Percentiles rank a stretch among this genome's conserved stretches.
Conservation (phyloP, 2,797 vertebrate genomes). For the Hoplostethus atlanticus region DNA sequence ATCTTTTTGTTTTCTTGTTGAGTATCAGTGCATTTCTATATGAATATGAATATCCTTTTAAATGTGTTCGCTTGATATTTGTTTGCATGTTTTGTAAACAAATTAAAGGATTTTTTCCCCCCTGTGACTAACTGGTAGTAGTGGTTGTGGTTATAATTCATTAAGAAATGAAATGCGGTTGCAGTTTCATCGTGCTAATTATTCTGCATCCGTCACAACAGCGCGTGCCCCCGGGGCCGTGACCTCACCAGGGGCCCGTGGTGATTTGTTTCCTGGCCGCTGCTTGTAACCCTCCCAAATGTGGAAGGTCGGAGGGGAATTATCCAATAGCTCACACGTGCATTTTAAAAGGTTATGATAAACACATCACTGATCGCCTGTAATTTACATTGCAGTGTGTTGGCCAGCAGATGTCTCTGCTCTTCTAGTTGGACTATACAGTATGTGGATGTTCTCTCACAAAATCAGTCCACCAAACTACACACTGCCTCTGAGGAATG, state of each 20-base stretch:
- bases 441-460: neutral
- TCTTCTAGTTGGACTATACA: neutral
- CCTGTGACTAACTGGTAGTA: constrained; percentile 22
- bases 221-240: neutral
- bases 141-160: neutral
- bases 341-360: neutral
- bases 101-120: constrained; percentile 43
- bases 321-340: neutral
- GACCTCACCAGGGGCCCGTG: neutral
- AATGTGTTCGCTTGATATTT: constrained; percentile 44
- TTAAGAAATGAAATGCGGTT: neutral
- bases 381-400: neutral
- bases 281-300: too few relatives aligned
- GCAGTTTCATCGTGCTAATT: neutral
- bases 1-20: neutral
- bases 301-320: too few relatives aligned
- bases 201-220: neutral
- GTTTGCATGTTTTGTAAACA: constrained; percentile 61
- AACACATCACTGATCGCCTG: neutral
- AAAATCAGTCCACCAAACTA: neutral
- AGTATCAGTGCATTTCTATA: constrained; percentile 34
- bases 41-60: constrained; percentile 7
- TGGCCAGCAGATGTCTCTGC: constrained; percentile 51
- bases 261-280: neutral
- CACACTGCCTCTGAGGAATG: too few relatives aligned